These are phyloP conservation scores for Tonatia bakeri DNA, from an alignment of 2,113 vertebrate genomes.

Conservation along the genomic window DNA sequence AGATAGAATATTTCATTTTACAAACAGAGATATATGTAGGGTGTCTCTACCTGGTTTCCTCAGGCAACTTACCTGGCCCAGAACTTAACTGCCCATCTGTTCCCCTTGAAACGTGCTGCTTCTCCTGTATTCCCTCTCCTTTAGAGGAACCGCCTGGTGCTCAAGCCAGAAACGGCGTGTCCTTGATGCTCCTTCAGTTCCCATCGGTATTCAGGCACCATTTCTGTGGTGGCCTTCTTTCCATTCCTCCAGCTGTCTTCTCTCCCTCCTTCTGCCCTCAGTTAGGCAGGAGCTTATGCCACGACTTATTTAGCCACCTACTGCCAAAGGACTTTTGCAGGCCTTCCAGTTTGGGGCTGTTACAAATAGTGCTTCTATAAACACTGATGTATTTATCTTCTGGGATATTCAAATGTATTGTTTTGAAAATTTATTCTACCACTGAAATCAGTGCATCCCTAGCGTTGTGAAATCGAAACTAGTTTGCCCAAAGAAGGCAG, in stretches of 20 bases:
- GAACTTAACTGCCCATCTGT: neutral
- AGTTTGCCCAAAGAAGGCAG: neutral
- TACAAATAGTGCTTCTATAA: neutral
- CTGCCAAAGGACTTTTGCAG: neutral
- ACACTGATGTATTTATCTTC: neutral
- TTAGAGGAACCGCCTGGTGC: neutral
- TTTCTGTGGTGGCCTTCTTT: neutral
- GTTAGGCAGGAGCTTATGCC: neutral
- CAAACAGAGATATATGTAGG: constrained; percentile 1
- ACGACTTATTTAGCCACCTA: neutral
- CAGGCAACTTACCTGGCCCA: neutral
- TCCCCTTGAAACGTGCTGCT: neutral
- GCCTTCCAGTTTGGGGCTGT: neutral
- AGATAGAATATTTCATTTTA: constrained; percentile 15
- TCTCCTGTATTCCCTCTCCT: neutral
- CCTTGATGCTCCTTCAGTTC: neutral
- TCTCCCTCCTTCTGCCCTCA: neutral
- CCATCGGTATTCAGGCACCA: neutral
- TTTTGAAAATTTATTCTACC: neutral
- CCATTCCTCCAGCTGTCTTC: neutral
- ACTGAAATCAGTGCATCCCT: neutral
- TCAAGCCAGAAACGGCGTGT: neutral
- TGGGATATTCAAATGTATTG: neutral
- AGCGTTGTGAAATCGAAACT: neutral
- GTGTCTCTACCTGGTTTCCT: neutral